Percentiles rank a stretch among this genome's conserved stretches.
Conservation (phyloP, 2,888 invertebrate species). For the Drosophila imparisetae region DNA sequence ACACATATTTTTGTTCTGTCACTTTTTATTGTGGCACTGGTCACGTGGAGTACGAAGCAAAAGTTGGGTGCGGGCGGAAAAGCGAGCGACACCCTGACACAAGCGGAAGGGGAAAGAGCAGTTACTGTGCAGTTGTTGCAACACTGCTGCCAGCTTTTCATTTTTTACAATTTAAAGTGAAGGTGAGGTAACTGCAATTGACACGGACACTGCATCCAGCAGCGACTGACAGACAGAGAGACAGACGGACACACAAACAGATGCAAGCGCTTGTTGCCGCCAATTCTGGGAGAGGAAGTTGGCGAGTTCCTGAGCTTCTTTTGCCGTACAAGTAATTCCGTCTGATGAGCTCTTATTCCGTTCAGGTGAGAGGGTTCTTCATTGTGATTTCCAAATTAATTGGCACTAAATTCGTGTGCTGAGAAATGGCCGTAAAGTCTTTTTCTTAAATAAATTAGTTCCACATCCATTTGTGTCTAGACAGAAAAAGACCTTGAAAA, state of each 20-base stretch:
- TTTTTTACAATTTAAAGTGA: constrained; percentile 70
- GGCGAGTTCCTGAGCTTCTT: constrained; percentile 23
- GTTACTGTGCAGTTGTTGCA: constrained; percentile 49
- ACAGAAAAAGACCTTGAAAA: constrained; percentile 49
- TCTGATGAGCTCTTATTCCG: constrained; percentile 30
- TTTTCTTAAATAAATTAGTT: constrained; percentile 60
- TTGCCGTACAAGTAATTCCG: constrained; percentile 9
- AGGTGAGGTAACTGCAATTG: constrained; percentile 75
- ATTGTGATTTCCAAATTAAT: constrained; percentile 61
- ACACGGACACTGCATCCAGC: constrained; percentile 67
- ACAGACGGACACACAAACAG: constrained; percentile 12
- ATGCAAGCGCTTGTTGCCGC: constrained; percentile 35
- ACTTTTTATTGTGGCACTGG: constrained; percentile 70
- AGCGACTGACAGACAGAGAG: background rate
- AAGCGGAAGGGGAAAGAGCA: constrained; percentile 2
- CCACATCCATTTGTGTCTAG: constrained; percentile 38
- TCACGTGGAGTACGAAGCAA: constrained; percentile 2
- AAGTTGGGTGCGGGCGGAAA: constrained; percentile 10
- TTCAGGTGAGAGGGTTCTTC: constrained; percentile 4
- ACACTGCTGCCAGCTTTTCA: constrained; percentile 69
- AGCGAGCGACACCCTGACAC: background rate
- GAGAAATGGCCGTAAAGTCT: constrained; percentile 40
- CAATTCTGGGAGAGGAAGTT: constrained; percentile 34
- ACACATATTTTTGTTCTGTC: constrained; percentile 76
- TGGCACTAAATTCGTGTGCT: constrained; percentile 48